A percentile compares a stretch with the other conserved stretches of the same genome.
These are phyloP conservation scores for Oreonectes daqikongensis DNA, from an alignment of 2,797 vertebrate species.

Conservation along the genomic window DNA sequence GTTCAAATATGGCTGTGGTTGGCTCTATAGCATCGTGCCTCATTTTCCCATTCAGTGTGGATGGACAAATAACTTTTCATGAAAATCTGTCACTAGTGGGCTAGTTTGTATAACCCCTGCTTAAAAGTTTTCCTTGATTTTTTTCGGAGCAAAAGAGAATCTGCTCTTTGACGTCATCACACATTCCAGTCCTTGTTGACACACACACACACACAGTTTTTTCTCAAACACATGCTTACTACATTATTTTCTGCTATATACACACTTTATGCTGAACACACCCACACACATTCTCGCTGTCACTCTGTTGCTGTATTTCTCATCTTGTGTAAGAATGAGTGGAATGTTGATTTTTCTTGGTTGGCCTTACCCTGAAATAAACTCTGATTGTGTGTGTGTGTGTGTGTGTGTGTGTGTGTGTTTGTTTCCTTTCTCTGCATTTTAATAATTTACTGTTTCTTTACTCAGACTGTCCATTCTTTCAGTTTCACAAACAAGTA, in stretches of 20 bases:
- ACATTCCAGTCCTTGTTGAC: constrained; percentile 69
- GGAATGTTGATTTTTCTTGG: constrained; percentile 47
- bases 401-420: not conserved
- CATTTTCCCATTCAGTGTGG: not conserved
- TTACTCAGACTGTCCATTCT: not conserved
- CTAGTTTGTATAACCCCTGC: not conserved
- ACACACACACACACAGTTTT: constrained; percentile 7
- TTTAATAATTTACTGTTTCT: not conserved
- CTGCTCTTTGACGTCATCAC: constrained; percentile 57
- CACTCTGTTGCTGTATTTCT: constrained; percentile 70
- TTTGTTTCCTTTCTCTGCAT: constrained; percentile 1
- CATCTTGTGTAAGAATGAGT: constrained; percentile 50
- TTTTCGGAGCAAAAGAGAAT: constrained; percentile 56
- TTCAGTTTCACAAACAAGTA: not conserved
- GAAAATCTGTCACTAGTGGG: not conserved
- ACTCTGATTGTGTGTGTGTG: not conserved
- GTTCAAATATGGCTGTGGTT: not conserved
- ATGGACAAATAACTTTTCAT: not conserved
- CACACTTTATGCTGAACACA: not conserved
- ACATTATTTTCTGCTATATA: not conserved
- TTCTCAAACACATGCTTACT: not conserved
- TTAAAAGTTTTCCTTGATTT: constrained; percentile 32
- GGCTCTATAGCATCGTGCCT: not conserved
- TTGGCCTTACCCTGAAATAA: constrained; percentile 9
- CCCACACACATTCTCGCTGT: constrained; percentile 41